Evolutionary conservation across 2,797 vertebrate species (phyloP).

Genomic region (Lates japonicus): DNA sequence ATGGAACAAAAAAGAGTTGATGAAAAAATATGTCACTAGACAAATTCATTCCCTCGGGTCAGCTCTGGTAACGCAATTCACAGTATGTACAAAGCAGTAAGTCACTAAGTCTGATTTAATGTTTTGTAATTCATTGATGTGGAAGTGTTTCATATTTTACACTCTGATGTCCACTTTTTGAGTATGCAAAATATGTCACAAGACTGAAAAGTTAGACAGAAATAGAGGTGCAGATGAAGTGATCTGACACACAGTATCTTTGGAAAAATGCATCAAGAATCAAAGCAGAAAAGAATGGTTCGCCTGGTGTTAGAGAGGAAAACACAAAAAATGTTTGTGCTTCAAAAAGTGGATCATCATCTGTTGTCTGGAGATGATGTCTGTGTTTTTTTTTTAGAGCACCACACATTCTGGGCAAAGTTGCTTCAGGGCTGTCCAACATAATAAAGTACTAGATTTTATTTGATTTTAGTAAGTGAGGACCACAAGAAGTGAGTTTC

Average conservation of each 20-base stretch:
- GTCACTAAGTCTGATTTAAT: conserved; percentile 5
- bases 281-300: neutral
- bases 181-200: neutral
- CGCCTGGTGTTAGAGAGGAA: neutral
- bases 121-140: conserved; percentile 3
- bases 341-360: neutral
- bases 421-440: neutral
- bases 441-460: neutral
- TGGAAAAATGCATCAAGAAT: neutral
- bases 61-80: conserved; percentile 22
- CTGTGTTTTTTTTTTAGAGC: neutral
- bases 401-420: neutral
- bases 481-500: neutral
- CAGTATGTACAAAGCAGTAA: neutral
- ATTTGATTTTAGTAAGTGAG: neutral
- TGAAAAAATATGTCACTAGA: conserved; percentile 25
- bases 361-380: neutral
- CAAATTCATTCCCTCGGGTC: conserved; percentile 24
- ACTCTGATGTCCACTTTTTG: neutral
- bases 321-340: neutral
- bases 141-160: conserved; percentile 9
- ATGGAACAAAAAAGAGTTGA: conserved; percentile 14
- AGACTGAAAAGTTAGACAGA: neutral
- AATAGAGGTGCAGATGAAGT: neutral
- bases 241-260: neutral